A percentile compares a stretch with the other conserved stretches of the same genome.
phyloP scores from a whole-genome alignment of 2,113 vertebrate genomes.

The Lasiurus borealis region DNA sequence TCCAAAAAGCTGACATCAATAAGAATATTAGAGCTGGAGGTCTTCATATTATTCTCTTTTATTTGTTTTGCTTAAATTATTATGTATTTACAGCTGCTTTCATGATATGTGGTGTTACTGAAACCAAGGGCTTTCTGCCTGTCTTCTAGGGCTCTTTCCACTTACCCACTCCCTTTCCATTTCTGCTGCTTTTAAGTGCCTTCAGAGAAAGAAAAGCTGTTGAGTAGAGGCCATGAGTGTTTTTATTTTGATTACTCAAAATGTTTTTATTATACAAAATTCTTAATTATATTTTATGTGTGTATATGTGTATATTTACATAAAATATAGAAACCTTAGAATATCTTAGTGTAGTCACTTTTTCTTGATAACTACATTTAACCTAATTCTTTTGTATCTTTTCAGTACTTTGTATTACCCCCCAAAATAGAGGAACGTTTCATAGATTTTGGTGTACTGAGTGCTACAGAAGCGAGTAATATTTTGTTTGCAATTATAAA shows the following conservation, averaged over 20 bases:
- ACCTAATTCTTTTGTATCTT: constrained; percentile 65
- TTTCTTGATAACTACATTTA: constrained; percentile 39
- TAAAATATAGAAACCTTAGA: neutral
- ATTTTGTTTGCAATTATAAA: constrained; percentile 96
- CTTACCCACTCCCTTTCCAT: neutral
- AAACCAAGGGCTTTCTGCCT: neutral
- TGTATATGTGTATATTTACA: neutral
- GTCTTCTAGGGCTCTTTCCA: neutral
- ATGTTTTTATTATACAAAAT: neutral
- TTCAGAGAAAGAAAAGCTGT: neutral
- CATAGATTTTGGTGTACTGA: constrained; percentile 97
- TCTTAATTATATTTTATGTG: neutral
- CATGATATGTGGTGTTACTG: neutral
- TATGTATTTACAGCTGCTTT: neutral
- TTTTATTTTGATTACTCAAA: constrained; percentile 25
- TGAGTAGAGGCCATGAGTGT: neutral
- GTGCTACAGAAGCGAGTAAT: constrained; percentile 94
- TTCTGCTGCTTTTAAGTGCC: neutral
- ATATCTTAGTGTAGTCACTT: neutral
- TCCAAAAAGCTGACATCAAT: neutral
- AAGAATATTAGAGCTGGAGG: neutral
- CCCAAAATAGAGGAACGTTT: constrained; percentile 93
- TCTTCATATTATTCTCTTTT: neutral
- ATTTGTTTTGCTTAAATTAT: neutral
- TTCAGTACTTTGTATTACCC: constrained; percentile 94